Evolutionary conservation across 2,888 invertebrate genomes (phyloP), one percentile per base, ranked within the genome.

Genomic region (Drosophila leonis): DNA sequence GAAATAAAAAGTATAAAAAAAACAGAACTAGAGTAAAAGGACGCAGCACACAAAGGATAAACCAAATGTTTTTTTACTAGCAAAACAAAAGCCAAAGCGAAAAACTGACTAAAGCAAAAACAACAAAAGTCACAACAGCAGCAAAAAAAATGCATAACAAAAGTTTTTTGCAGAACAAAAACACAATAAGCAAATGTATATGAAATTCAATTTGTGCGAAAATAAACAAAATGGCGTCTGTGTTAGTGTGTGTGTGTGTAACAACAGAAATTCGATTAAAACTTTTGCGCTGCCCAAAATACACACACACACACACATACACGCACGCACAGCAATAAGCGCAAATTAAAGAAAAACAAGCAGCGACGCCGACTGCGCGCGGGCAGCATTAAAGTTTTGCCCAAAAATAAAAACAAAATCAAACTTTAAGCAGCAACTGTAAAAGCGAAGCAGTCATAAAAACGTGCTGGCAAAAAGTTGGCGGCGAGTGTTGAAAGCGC

Each of bases 331-430:
- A 66, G 68, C 75, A 78, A 76, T 81, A 57, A 83, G 73, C 75
- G 69, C 72, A 90, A 86, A 86, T 86, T 89, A 86, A 86, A 89
- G 85, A 82, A 89, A 89, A 86, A 86, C 88, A 82, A 80, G 73
- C 75, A 66, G 65, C 65, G 57, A 52, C 41, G 65, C n/a, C 27
- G 60, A 46, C 65, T 46, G 61, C 60, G 52, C 12, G 33, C 42
- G 63, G 8, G 46, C 64, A 35, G 52, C 63, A 75, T 78, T 78
- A 78, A 78, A 78, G 80, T 75, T 78, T 66, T 49, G 41, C 35
- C 9, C 56, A 37, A 64, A 61, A 70, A 49, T 31, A 49, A 31
- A 12, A 70, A 60, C 51, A 62, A 59, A 48, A n/a, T 37, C 49
- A 20, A 24, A 52, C 33, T 66, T 73, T n/a, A 56, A 61, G 52